Evolutionary conservation across 2,797 vertebrate species (phyloP).

Genomic region (Ctenopoma multispine): DNA sequence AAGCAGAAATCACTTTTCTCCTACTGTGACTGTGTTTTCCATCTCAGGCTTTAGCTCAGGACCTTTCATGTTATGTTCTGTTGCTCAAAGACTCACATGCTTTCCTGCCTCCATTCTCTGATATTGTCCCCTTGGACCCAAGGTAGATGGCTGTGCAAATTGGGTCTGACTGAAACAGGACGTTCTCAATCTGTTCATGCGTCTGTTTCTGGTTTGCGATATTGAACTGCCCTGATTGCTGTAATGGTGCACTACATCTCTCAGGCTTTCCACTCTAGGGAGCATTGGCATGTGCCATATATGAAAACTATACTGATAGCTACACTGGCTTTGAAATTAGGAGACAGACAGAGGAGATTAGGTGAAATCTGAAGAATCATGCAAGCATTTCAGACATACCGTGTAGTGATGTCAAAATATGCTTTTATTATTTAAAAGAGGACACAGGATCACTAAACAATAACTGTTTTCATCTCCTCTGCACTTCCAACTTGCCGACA

Average conservation of each 20-base stretch:
- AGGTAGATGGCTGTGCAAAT: constrained; percentile 77
- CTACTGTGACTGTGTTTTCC: constrained; percentile 32
- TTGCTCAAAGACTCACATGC: constrained; percentile 61
- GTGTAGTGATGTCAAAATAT: constrained; percentile 59
- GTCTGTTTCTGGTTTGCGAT: constrained; percentile 84
- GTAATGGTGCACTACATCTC: constrained; percentile 72
- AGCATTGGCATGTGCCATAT: constrained; percentile 77
- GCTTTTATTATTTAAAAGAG: constrained; percentile 61
- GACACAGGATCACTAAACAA: constrained; percentile 45
- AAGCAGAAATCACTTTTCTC: constrained; percentile 29
- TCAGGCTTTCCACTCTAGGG: constrained; percentile 70
- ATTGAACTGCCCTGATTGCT: constrained; percentile 81
- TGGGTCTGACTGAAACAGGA: constrained; percentile 83
- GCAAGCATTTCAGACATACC: constrained; percentile 41
- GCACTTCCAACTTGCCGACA: constrained; percentile 49
- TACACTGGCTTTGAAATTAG: constrained; percentile 72
- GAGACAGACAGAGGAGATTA: constrained; percentile 34
- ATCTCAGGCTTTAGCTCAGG: constrained; percentile 39
- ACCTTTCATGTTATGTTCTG: constrained; percentile 54
- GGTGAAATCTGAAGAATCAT: constrained; percentile 47
- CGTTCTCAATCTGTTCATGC: constrained; percentile 82
- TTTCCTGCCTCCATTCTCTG: constrained; percentile 69
- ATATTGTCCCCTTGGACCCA: constrained; percentile 71
- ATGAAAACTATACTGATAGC: constrained; percentile 69
- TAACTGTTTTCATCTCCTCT: constrained; percentile 46